A percentile compares a stretch with the other conserved stretches of the same genome.
phyloP scores from a whole-genome alignment of 2,888 invertebrate genomes.

The Cephus pulcher region DNA sequence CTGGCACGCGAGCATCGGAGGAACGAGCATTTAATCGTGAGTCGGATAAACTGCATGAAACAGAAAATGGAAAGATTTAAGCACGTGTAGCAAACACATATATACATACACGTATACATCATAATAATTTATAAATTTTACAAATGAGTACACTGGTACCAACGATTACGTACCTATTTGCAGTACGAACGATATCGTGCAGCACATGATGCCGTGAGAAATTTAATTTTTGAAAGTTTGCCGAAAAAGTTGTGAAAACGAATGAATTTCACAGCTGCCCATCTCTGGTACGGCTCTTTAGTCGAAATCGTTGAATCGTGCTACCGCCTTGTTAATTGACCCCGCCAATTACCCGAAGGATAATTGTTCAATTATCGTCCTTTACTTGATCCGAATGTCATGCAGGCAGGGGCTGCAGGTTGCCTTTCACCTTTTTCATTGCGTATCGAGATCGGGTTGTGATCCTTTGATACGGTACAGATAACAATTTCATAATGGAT shows the following conservation, averaged over 20 bases:
- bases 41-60: neutral
- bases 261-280: neutral
- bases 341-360: neutral
- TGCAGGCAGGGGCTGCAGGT: neutral
- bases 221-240: neutral
- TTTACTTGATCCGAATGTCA: neutral
- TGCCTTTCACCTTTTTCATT: neutral
- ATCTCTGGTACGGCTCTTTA: neutral
- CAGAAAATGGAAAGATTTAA: neutral
- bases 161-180: neutral
- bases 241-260: neutral
- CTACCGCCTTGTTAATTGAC: neutral
- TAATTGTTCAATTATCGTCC: neutral
- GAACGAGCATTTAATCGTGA: neutral
- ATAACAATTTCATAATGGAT: neutral
- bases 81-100: neutral
- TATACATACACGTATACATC: no score
- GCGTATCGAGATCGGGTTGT: neutral
- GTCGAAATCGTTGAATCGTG: neutral
- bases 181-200: neutral
- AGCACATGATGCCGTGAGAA: neutral
- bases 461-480: neutral
- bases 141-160: neutral
- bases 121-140: neutral
- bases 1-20: neutral